Percentiles rank a stretch among this genome's conserved stretches.
phyloP scores from a whole-genome alignment of 2,113 vertebrate species.

The Dipodomys ordii region DNA sequence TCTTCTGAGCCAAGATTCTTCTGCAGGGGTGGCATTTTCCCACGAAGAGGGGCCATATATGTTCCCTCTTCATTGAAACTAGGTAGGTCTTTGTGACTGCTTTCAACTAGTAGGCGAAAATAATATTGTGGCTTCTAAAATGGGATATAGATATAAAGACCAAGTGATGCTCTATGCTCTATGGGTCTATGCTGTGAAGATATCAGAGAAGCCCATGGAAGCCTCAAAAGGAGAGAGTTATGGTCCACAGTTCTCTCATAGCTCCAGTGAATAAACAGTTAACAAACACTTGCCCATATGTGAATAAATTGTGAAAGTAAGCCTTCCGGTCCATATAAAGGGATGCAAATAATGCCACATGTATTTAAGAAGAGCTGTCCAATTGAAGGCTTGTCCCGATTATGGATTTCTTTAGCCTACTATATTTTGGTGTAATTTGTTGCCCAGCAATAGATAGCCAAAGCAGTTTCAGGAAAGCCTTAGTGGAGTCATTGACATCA shows the following conservation, averaged over 20 bases:
- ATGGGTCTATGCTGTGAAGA: background rate
- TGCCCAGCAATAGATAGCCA: background rate
- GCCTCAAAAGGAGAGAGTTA: background rate
- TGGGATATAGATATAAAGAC: background rate
- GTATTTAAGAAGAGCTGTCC: background rate
- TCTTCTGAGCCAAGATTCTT: background rate
- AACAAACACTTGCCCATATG: background rate
- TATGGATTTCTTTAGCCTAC: background rate
- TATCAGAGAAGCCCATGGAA: background rate
- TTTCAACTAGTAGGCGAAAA: background rate
- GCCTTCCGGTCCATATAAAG: background rate
- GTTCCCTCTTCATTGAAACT: background rate
- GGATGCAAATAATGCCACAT: background rate
- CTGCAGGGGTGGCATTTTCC: background rate
- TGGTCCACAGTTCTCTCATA: background rate
- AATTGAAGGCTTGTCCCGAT: background rate
- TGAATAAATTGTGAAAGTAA: background rate
- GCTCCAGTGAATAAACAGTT: background rate
- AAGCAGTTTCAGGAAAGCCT: background rate
- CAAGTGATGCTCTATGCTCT: background rate
- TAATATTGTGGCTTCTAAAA: background rate
- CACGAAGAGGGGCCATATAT: background rate
- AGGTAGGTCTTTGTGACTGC: background rate
- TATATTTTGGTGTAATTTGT: constrained; percentile 31
- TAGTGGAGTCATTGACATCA: background rate